These are phyloP conservation scores for Drosophila willistoni DNA, from an alignment of 1,140 invertebrate species.

Conservation along the genomic window DNA sequence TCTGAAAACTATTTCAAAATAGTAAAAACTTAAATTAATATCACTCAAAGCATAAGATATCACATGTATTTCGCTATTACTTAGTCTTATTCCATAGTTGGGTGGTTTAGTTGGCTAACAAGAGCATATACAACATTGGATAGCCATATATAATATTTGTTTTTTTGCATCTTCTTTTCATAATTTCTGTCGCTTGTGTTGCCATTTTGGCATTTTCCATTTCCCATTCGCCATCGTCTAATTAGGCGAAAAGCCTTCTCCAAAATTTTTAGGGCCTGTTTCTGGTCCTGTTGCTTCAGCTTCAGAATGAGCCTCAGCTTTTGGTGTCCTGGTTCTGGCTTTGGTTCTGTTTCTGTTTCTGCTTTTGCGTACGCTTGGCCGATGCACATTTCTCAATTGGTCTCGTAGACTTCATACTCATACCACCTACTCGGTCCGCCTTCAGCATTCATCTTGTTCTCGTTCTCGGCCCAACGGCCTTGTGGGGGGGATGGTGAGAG, in stretches of 20 bases:
- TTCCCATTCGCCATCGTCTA: slow-evolving; percentile 61
- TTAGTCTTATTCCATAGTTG: background rate
- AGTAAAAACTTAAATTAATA: too few relatives aligned
- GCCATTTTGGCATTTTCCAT: slow-evolving; percentile 21
- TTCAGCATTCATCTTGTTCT: slow-evolving; percentile 68
- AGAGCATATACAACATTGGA: background rate
- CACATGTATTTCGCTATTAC: too few relatives aligned
- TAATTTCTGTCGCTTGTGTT: slow-evolving; percentile 60
- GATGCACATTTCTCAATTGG: slow-evolving; percentile 78
- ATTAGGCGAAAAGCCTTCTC: slow-evolving; percentile 78
- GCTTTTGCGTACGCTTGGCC: slow-evolving; percentile 62
- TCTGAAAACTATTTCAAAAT: too few relatives aligned
- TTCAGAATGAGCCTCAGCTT: background rate
- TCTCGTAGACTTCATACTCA: slow-evolving; percentile 46
- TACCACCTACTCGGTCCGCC: background rate
- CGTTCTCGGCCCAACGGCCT: slow-evolving; percentile 22
- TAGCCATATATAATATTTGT: background rate
- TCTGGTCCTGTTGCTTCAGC: slow-evolving; percentile 24
- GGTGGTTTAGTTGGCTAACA: background rate
- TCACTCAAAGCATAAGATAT: too few relatives aligned
- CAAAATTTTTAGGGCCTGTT: slow-evolving; percentile 67
- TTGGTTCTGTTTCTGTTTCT: slow-evolving; percentile 35
- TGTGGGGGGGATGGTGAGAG: background rate
- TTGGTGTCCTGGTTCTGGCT: too few relatives aligned
- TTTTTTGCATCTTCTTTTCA: slow-evolving; percentile 21